A percentile compares a stretch with the other conserved stretches of the same genome.
Conservation (phyloP, 30 jellyfish, hydroid and myxozoan genomes). For the Aurelia sp. region DNA sequence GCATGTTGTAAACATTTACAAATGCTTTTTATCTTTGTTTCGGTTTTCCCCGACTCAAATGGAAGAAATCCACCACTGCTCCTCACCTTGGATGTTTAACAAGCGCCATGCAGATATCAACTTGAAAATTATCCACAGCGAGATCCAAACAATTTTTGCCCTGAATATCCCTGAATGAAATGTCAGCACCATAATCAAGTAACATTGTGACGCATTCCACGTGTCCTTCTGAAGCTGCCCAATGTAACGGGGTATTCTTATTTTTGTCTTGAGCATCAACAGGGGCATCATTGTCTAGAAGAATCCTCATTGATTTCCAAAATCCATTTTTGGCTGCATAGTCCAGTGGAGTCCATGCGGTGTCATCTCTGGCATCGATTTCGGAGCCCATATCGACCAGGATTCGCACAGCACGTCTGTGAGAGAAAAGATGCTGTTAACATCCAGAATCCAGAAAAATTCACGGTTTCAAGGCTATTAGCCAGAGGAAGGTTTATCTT, state of each 20-base stretch:
- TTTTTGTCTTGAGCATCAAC: slow-evolving; percentile 94
- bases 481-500: too few species aligned
- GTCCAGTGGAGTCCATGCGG: slow-evolving; percentile 97
- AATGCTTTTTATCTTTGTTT: too few species aligned
- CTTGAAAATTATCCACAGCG: slow-evolving; percentile 87
- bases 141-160: slow-evolving; percentile 93
- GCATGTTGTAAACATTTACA: too few species aligned
- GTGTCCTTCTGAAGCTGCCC: slow-evolving; percentile 94
- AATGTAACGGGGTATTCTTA: slow-evolving; percentile 91
- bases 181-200: slow-evolving; percentile 89
- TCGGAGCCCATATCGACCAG: slow-evolving; percentile 95
- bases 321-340: slow-evolving; percentile 93
- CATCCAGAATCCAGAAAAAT: slow-evolving; percentile 69
- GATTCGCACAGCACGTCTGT: slow-evolving; percentile 1
- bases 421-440: background rate
- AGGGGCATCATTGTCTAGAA: slow-evolving; percentile 93
- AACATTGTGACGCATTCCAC: slow-evolving; percentile 75
- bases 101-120: slow-evolving; percentile 95
- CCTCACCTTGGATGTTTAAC: slow-evolving; percentile 86
- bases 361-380: slow-evolving; percentile 95
- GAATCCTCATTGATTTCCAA: slow-evolving; percentile 68
- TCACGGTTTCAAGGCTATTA: too few species aligned
- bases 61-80: too few species aligned
- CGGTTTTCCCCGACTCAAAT: too few species aligned
- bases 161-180: slow-evolving; percentile 57